Conservation (phyloP, 2,888 invertebrate genomes). For the Elaeidobius kamerunicus region DNA sequence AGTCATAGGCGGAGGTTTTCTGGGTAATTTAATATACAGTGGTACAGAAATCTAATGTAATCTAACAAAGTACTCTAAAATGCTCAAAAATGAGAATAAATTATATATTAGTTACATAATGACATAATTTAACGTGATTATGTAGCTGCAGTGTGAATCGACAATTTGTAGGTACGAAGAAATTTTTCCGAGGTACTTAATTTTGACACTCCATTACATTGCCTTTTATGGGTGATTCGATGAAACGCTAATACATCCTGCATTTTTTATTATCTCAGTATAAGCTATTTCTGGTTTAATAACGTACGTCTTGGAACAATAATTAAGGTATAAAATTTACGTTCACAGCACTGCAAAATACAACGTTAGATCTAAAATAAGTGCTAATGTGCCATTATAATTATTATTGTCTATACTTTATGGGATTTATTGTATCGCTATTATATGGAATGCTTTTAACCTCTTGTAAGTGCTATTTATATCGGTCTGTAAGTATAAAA, state of each 20-base stretch:
- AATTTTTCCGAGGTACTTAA: constrained; percentile 19
- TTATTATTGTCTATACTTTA: constrained; percentile 30
- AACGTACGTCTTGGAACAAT: constrained; percentile 27
- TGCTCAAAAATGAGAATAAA: no score
- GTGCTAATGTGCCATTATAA: constrained; percentile 29
- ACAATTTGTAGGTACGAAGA: constrained; percentile 14
- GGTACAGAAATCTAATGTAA: no score
- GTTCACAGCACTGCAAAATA: constrained; percentile 29
- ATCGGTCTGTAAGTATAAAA: constrained; percentile 25
- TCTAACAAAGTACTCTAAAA: no score
- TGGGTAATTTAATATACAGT: no score
- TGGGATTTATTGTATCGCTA: constrained; percentile 30
- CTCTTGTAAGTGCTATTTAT: constrained; percentile 26
- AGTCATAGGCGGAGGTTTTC: no score
- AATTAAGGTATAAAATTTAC: constrained; percentile 31
- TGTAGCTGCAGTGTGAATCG: constrained; percentile 5
- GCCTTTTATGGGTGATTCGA: constrained; percentile 24
- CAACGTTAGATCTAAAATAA: constrained; percentile 23
- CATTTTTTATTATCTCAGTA: constrained; percentile 19
- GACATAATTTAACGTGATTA: constrained; percentile 22
- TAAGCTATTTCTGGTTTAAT: constrained; percentile 24
- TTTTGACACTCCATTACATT: constrained; percentile 27
- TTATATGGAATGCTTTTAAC: constrained; percentile 27
- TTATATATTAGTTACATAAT: constrained; percentile 9
- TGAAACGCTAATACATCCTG: constrained; percentile 23